A percentile compares a stretch with the other conserved stretches of the same genome.
phyloP scores from a whole-genome alignment of 2,797 vertebrate species.

The Parauchenoglanis ngamensis region DNA sequence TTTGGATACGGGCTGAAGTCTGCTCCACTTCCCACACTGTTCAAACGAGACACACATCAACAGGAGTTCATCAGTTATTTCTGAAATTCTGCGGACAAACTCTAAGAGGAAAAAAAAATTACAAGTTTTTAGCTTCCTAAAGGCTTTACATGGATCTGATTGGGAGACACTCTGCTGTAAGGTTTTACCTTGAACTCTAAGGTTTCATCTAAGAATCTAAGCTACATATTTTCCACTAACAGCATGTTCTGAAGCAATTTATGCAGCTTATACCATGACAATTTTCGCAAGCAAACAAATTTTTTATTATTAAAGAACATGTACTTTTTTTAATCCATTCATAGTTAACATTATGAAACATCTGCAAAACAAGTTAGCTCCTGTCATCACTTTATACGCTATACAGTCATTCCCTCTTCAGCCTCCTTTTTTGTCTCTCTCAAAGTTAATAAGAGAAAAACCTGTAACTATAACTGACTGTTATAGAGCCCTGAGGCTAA shows the following conservation, averaged over 20 bases:
- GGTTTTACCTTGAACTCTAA: not conserved
- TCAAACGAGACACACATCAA: not conserved
- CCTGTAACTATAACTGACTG: not conserved
- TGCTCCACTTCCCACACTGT: slow-evolving; percentile 45
- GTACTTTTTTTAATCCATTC: not conserved
- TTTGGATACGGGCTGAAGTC: slow-evolving; percentile 39
- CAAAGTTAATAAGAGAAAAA: not conserved
- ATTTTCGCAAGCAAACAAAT: not conserved
- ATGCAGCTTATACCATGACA: not conserved
- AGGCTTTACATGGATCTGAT: not conserved
- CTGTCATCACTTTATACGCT: not conserved
- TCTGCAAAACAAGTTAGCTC: not conserved
- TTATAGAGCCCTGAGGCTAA: not conserved
- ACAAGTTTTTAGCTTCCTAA: not conserved
- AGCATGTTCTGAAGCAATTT: not conserved
- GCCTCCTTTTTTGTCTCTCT: not conserved
- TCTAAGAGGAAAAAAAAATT: not conserved
- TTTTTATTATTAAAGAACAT: not conserved
- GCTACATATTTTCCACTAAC: not conserved
- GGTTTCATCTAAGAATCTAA: not conserved
- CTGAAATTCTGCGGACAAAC: not conserved
- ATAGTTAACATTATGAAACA: not conserved
- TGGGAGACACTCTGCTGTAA: not conserved
- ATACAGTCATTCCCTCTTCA: not conserved
- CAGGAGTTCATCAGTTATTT: not conserved